Evolutionary conservation across 2,888 invertebrate species (phyloP), one percentile per base, ranked within the genome.

Genomic region (Polydesmus complanatus): DNA sequence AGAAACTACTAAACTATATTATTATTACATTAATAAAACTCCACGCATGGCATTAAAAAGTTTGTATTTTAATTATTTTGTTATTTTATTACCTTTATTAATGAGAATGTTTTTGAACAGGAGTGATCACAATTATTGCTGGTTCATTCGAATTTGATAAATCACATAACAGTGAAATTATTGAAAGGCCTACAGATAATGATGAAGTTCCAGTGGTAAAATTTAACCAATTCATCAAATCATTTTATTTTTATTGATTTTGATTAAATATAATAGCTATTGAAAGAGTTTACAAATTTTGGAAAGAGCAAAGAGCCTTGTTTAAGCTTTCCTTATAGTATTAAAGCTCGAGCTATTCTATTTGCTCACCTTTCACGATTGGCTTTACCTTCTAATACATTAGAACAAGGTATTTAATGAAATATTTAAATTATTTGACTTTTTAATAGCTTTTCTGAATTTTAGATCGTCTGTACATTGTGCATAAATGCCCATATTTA

Each of bases 91-190:
- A 8, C 5, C 5, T 56, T 59, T 22, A 8, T 3, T 11, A 19
- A 54, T 52, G 11, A 23, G 54, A n/a, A 3, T 56, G 58, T 60
- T 37, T 54, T 58, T 62, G 67, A 68, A 11, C 64, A 78, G 78
- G 78, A 68, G 91, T 92, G 21, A 83, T 98, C 14, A 96, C 97
- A 94, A 91, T 98, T 62, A 78, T 98, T 56, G 93, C 90, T 25
- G 96, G 94, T 14, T 95, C 97, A 63, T 85, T 90, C 70, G 98
- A 99, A 74, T 99, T 97, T 79, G 90, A 92, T 69, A 87, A 86
- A 70, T 83, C 85, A 64, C 89, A 91, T 72, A 99, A 98, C 76
- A 87, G 89, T 21, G 96, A 97, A 78, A 85, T 99, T 26, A 69
- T 81, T 83, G 94, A 95, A 73, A 80, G 98, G 68, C 84, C 89